Base-by-base conservation (phyloP, 37 sponge, comb jelly and placozoan genomes). In the Hexactinellida sp. region DNA sequence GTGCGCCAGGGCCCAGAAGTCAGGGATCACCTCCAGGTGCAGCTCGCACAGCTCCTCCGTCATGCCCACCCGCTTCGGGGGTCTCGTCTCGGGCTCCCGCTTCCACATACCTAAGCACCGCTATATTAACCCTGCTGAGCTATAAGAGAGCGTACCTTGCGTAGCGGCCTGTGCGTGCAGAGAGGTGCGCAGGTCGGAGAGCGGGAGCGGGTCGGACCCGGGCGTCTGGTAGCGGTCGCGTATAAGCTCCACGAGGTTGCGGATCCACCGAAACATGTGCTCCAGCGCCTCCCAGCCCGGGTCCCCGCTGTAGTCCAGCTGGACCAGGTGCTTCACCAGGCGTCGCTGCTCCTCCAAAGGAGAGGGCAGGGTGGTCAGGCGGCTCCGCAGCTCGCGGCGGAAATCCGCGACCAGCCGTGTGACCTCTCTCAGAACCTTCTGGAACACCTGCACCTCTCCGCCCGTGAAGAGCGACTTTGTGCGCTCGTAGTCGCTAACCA, bases 261-360 rank as follows among this genome's bases (percentile, higher is more conserved):
- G 41, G 9, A 94, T 76, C 93, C 94, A 92, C 38, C 83, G 41
- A 52, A 91, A 85, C 91, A 93, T 90, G 86, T 90, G 84, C 38
- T 38, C 51, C 54, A 96, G 88, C 84, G 93, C 92, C 83, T 92
- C 94, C 97, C 97, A 96, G 19, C 93, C 94, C 36, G 97, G 94
- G 54, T 96, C 93, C 19, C 94, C 94, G 36, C 89, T 91, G 84
- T 88, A 91, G 55, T 94, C 93, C 86, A 96, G 89, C 86, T 94
- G 93, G 36, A 96, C 32, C 37, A 96, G 88, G 63, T 94, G 91
- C 88, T 92, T 94, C 83, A 96, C 94, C 82, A 94, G 84, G 36
- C 86, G 91, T 88, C 94, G 92, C 87, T 91, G 94, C 24, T 94
- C 88, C 16, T 92, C 97, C 3, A 96, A 84, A 25, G 90, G 86